A percentile compares a stretch with the other conserved stretches of the same genome.
Evolutionary conservation across 2,113 vertebrate species (phyloP).

Genomic region (Herpetotheres cachinnans): DNA sequence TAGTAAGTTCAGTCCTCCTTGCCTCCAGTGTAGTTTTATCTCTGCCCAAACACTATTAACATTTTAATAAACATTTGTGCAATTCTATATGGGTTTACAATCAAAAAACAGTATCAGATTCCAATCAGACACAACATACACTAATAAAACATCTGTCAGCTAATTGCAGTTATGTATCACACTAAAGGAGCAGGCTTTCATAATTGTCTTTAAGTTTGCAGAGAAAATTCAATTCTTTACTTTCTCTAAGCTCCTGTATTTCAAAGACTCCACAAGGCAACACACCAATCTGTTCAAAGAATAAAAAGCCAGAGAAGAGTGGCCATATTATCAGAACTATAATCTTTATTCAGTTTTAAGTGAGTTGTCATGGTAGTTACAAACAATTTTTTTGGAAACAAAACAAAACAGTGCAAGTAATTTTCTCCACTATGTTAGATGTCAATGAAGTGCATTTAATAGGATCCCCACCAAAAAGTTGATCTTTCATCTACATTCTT

Average conservation of each 20-base stretch:
- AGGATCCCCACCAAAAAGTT: neutral
- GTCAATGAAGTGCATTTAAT: neutral
- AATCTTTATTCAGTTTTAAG: neutral
- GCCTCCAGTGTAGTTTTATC: neutral
- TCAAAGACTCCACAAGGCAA: neutral
- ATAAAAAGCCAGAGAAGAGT: neutral
- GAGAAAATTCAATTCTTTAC: neutral
- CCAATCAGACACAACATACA: neutral
- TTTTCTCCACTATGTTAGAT: neutral
- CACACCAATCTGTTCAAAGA: neutral
- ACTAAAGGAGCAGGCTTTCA: neutral
- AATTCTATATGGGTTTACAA: neutral
- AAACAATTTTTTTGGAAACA: neutral
- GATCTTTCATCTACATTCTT: neutral
- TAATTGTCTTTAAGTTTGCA: neutral
- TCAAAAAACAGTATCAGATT: neutral
- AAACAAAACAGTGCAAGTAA: neutral
- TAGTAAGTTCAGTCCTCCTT: neutral
- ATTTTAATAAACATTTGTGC: neutral
- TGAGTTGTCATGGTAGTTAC: neutral
- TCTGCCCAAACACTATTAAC: neutral
- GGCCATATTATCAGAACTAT: neutral
- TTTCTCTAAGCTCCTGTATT: neutral
- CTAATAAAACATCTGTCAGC: neutral
- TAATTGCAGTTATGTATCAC: neutral